Evolutionary conservation across 2,113 vertebrate species (phyloP).

Genomic region (Myrmecophaga tridactyla): DNA sequence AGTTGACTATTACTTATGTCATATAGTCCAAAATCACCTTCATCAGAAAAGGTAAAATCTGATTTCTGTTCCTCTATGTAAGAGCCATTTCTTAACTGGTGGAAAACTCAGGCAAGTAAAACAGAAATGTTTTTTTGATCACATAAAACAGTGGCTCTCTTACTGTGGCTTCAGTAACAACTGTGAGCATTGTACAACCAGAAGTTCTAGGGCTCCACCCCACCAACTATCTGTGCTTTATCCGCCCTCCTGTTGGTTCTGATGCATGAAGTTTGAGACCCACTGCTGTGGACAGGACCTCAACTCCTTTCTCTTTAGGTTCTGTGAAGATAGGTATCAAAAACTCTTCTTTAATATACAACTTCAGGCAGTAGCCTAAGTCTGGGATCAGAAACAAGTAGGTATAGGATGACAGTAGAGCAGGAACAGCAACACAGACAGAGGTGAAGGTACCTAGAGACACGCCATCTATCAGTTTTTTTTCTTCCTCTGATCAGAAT

Average conservation of each 20-base stretch:
- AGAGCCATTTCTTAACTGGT: neutral
- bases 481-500: neutral
- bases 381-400: neutral
- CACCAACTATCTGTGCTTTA: neutral
- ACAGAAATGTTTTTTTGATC: neutral
- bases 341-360: accelerated
- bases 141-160: neutral
- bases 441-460: neutral
- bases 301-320: neutral
- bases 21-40: neutral
- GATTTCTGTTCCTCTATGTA: neutral
- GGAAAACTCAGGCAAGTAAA: neutral
- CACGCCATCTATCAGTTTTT: neutral
- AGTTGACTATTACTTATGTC: neutral
- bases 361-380: neutral
- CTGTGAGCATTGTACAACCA: neutral
- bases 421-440: neutral
- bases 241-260: neutral
- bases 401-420: neutral
- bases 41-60: neutral
- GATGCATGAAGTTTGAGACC: neutral
- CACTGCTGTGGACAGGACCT: too few species aligned
- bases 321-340: neutral
- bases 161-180: neutral
- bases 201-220: neutral